Evolutionary conservation across 2,797 vertebrate genomes (phyloP).

Genomic region (Threskiornis aethiopicus): DNA sequence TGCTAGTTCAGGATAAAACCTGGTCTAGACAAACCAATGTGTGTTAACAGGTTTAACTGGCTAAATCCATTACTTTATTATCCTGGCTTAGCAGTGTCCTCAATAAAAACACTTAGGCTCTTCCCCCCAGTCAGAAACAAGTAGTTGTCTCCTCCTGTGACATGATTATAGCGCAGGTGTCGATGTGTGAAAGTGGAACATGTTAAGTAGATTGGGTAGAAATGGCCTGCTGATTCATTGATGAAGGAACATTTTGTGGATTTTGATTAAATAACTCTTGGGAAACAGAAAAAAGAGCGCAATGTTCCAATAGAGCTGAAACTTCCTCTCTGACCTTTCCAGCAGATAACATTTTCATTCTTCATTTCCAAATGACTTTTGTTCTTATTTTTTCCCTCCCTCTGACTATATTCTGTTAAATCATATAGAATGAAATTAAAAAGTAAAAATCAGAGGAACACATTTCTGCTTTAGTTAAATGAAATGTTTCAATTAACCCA

Average conservation of each 20-base stretch:
- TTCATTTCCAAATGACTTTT: conserved; percentile 28
- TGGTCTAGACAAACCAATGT: fast-evolving
- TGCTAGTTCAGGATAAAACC: not conserved
- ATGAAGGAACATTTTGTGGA: not conserved
- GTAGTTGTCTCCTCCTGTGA: not conserved
- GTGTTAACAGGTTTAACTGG: not conserved
- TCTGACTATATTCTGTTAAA: not conserved
- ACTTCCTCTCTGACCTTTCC: conserved; percentile 45
- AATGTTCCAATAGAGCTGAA: not conserved
- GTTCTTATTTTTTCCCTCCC: not conserved
- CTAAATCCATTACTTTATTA: not conserved
- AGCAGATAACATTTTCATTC: conserved; percentile 19
- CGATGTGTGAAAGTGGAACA: not conserved
- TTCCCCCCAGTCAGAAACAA: not conserved
- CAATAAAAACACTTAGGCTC: not conserved
- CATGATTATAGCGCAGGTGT: not conserved
- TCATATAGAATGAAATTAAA: not conserved
- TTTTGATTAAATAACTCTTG: conserved; percentile 21
- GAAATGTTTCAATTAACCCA: not conserved
- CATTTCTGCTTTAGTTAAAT: not conserved
- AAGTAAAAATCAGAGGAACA: not conserved
- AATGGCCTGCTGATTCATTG: not conserved
- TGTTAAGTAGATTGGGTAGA: not conserved
- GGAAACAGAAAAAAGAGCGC: not conserved
- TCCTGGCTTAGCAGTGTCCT: not conserved